Evolutionary conservation across 2,113 vertebrate species (phyloP), one percentile per base, ranked within the genome.

Genomic region (Menidia beryllina): DNA sequence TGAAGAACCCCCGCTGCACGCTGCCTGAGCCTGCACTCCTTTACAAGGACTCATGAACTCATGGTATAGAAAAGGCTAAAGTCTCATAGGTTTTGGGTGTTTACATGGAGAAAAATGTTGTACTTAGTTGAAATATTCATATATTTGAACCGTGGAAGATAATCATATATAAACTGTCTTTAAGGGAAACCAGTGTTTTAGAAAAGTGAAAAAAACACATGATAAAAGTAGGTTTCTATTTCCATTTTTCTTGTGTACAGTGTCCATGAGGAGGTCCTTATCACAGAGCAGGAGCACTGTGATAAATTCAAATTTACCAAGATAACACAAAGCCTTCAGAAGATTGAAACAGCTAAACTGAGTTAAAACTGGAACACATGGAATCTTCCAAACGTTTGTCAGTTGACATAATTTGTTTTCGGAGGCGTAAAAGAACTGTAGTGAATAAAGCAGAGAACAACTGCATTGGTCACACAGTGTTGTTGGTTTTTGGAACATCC

Each of bases 1-100:
- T 2, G 3, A 1, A 60, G 20, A 61, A 41, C 24, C 1, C n/a
- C 47, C 25, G 50, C 63, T 75, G 72, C 72, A 75, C 61, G 49
- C 39, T 0, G 30, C 54, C 75, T 54, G 63, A 20, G 55, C 49
- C 27, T 27, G 21, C 11, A 55, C 26, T 2, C 51, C 69, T 67
- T 38, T 27, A 36, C 13, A 3, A 27, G 72, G 8, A 23, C 17
- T 43, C 2, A 20, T 27, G 48, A 71, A 41, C 68, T 60, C 36
- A 49, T 10, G 6, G 25, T 14, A 8, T n/a, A 6, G 17, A 5
- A 45, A 5, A n/a, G 17, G 19, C 17, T 5, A 45, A 4, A 45
- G 41, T 19, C 17, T 41, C 17, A 6, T 6, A 45, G 3, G n/a
- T n/a, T n/a, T n/a, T n/a, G n/a, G 6, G 19, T 19, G 7, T 45